Evolutionary conservation across 2,888 invertebrate species (phyloP).

Genomic region (Lycaena phlaeas): DNA sequence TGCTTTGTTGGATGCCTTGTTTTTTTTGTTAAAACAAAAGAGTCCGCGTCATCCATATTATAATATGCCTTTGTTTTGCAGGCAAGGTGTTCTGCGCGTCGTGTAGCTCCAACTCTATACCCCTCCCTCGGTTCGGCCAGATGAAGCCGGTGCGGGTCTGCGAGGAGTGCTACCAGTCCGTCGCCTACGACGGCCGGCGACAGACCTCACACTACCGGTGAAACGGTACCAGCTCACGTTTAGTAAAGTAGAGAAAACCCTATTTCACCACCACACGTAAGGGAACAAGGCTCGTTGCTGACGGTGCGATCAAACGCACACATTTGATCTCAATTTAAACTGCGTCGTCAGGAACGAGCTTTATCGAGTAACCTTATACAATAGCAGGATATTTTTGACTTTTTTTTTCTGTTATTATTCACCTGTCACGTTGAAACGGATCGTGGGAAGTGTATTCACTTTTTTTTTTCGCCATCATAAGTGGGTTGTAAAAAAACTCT

Average conservation of each 20-base stretch:
- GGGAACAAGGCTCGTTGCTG: not conserved
- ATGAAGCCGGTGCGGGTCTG: slow-evolving; percentile 95
- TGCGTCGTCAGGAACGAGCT: not conserved
- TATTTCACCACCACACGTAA: no score
- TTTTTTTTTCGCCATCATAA: no score
- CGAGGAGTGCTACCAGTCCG: slow-evolving; percentile 81
- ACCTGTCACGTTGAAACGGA: no score
- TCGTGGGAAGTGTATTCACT: no score
- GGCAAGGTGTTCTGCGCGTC: slow-evolving; percentile 93
- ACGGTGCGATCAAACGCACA: not conserved
- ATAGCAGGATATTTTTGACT: no score
- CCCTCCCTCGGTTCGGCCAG: slow-evolving; percentile 93
- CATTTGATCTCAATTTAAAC: not conserved
- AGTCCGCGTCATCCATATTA: no score
- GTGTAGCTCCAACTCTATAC: slow-evolving; percentile 94
- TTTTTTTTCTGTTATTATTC: no score
- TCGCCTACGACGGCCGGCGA: slow-evolving; percentile 36
- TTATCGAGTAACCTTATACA: not conserved
- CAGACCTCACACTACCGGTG: slow-evolving; percentile 29
- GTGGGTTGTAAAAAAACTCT: no score
- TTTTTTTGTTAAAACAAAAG: no score
- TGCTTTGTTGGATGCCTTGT: no score
- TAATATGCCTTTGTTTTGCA: no score
- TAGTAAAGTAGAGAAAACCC: no score
- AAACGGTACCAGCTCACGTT: slow-evolving; percentile 24